Evolutionary conservation across 2,113 vertebrate species (phyloP).

Genomic region (Corythoichthys intestinalis): DNA sequence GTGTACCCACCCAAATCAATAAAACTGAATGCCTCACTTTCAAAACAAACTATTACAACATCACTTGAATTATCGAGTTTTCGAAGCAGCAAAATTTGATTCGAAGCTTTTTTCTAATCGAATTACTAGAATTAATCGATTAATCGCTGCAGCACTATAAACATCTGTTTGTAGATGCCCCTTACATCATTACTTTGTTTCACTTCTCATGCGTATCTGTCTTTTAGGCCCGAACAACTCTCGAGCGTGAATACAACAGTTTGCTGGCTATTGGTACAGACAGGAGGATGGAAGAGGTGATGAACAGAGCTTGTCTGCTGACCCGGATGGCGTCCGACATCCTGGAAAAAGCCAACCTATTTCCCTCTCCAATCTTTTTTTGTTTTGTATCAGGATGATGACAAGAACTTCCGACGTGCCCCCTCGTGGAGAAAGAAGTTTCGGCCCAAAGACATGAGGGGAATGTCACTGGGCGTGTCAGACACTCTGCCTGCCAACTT

Average conservation of each 20-base stretch:
- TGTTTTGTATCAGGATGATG: slow-evolving; percentile 79
- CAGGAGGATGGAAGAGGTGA: slow-evolving; percentile 88
- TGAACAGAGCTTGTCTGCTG: neutral
- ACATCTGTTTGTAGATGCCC: no score
- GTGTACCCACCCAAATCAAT: no score
- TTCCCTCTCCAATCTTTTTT: neutral
- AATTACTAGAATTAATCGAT: no score
- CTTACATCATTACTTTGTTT: neutral
- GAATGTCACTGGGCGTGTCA: slow-evolving; percentile 81
- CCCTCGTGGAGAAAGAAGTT: slow-evolving; percentile 98
- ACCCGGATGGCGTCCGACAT: neutral
- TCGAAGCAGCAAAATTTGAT: no score
- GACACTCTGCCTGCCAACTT: slow-evolving; percentile 96
- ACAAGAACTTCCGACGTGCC: slow-evolving; percentile 92
- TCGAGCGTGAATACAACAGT: slow-evolving; percentile 90
- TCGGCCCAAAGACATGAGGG: slow-evolving; percentile 91
- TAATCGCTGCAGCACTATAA: no score
- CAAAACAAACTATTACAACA: no score
- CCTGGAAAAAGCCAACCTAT: neutral
- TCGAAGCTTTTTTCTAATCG: no score
- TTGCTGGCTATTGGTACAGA: slow-evolving; percentile 88
- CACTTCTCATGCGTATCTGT: neutral
- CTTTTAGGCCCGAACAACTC: slow-evolving; percentile 80
- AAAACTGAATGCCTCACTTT: no score
- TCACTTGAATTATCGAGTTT: no score